phyloP scores from a whole-genome alignment of 2,797 vertebrate genomes.

The Malurus leucopterus region DNA sequence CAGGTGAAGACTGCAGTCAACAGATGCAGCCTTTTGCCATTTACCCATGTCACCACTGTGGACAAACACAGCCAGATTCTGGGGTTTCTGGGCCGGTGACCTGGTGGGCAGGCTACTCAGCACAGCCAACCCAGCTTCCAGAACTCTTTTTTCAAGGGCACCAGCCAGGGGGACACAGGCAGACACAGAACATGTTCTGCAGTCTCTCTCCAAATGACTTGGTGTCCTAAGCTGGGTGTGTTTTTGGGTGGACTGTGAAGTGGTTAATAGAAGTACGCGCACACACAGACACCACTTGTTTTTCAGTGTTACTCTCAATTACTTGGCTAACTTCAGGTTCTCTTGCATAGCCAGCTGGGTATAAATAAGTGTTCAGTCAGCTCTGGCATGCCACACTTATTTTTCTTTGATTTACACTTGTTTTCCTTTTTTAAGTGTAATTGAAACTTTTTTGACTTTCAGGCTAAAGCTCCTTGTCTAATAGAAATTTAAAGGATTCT shows the following conservation, averaged over 20 bases:
- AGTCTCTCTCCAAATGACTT: not conserved
- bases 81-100: not conserved
- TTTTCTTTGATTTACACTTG: not conserved
- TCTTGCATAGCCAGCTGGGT: not conserved
- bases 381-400: not conserved
- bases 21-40: not conserved
- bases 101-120: not conserved
- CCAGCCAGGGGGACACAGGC: rapidly evolving
- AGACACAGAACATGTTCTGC: not conserved
- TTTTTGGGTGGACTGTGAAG: not conserved
- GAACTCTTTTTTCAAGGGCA: not conserved
- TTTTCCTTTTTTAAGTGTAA: not conserved
- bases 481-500: not conserved
- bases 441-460: not conserved
- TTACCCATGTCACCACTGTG: not conserved
- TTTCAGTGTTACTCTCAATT: not conserved
- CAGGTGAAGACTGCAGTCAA: not conserved
- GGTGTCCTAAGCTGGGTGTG: not conserved
- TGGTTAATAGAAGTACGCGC: not conserved
- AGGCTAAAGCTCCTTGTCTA: not conserved
- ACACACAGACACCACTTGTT: not conserved
- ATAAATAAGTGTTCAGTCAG: not conserved
- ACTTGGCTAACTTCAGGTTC: not conserved
- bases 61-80: not conserved
- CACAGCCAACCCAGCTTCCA: not conserved